Conservation (phyloP, 2,888 invertebrate species). For the Amblyjoppa proteus region DNA sequence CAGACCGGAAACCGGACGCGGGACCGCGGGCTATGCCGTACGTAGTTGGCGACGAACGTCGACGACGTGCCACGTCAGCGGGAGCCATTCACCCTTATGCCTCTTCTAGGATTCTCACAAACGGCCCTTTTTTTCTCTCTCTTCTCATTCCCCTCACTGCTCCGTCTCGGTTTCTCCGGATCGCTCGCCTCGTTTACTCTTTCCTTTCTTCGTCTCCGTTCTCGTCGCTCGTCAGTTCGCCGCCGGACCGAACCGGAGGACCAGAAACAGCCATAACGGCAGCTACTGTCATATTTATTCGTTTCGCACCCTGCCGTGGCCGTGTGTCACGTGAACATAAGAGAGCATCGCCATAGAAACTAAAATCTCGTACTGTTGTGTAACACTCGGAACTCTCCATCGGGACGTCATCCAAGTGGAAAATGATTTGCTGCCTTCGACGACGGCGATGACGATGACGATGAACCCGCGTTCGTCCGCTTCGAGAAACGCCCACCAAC, state of each 20-base stretch:
- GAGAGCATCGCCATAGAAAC: neutral
- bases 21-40: conserved; percentile 71
- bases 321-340: conserved; percentile 49
- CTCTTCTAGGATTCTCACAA: conserved; percentile 66
- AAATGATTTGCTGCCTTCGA: conserved; percentile 63
- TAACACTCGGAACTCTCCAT: neutral
- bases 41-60: conserved; percentile 68
- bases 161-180: conserved; percentile 31
- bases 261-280: conserved; percentile 48
- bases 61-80: conserved; percentile 83
- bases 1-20: conserved; percentile 81
- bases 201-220: conserved; percentile 33
- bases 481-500: conserved; percentile 32
- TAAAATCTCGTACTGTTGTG: conserved; percentile 3
- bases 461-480: conserved; percentile 35
- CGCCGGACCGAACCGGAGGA: conserved; percentile 29
- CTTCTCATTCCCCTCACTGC: conserved; percentile 46
- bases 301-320: conserved; percentile 37
- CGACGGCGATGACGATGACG: conserved; percentile 14
- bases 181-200: conserved; percentile 71
- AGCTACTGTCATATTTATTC: conserved; percentile 65
- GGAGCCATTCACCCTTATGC: conserved; percentile 67
- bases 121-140: conserved; percentile 56
- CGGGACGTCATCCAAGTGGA: conserved; percentile 48
- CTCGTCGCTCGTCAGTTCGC: conserved; percentile 51